These are phyloP conservation scores for Galeruca laticollis DNA, from an alignment of 2,888 invertebrate species.

Conservation along the genomic window DNA sequence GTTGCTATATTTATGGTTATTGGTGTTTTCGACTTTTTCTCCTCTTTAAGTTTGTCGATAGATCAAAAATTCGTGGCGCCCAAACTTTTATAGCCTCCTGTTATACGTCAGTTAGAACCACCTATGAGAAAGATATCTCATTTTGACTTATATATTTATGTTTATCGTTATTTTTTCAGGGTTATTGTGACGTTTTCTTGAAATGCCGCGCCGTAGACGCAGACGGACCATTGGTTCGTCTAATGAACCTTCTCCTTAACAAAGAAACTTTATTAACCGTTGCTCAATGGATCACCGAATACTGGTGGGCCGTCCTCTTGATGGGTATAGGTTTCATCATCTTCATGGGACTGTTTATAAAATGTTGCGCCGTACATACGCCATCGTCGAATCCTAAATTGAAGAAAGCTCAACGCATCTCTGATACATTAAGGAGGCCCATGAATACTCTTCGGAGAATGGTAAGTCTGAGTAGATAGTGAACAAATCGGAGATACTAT, in stretches of 20 bases:
- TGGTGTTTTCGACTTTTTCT: too few relatives aligned
- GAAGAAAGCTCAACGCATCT: constrained; percentile 92
- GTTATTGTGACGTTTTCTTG: constrained; percentile 99
- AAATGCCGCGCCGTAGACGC: constrained; percentile 99
- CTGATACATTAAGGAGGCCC: constrained; percentile 90
- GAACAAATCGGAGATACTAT: not conserved
- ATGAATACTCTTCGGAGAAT: constrained; percentile 92
- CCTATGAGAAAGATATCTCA: too few relatives aligned
- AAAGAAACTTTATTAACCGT: constrained; percentile 88
- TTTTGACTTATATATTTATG: too few relatives aligned
- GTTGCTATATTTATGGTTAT: too few relatives aligned
- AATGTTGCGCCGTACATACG: constrained; percentile 99
- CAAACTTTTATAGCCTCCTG: too few relatives aligned
- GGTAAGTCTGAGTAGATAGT: constrained; percentile 68
- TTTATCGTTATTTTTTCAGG: constrained; percentile 75
- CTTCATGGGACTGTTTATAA: constrained; percentile 98
- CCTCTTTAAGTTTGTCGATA: too few relatives aligned
- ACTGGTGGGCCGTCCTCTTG: constrained; percentile 95
- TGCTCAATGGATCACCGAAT: constrained; percentile 93
- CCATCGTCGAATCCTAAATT: constrained; percentile 99
- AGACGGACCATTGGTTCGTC: constrained; percentile 95
- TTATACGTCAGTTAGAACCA: too few relatives aligned
- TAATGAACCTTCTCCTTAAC: constrained; percentile 95
- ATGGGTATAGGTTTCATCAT: constrained; percentile 93
- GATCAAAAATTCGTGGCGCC: too few relatives aligned